Base-by-base conservation (phyloP, 2,797 vertebrate species). In the Varecia variegata region DNA sequence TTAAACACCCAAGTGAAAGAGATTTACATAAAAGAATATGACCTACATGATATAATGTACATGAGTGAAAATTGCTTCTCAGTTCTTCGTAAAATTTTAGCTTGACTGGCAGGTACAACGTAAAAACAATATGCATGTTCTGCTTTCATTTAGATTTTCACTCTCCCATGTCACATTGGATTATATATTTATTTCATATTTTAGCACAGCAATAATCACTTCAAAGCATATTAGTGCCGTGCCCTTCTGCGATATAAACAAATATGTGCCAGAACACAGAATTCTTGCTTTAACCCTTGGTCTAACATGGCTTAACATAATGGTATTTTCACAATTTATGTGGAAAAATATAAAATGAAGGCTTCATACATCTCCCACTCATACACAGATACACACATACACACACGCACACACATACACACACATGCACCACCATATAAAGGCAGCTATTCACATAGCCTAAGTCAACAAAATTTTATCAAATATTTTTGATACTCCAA, bases 1-100 rank as follows among this genome's bases (percentile, higher is more conserved):
- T 98, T 98, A 98, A 98, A 98, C 96, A 98, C 93, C 60, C 93
- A 96, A 98, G 97, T 98, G 98, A 98, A 98, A 98, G 97, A 97
- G 96, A 98, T 98, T 98, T 98, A 98, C 98, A 98, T 98, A 97
- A 98, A 98, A 98, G 97, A 97, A 98, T 98, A 98, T 98, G 98
- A 98, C 98, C 98, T 98, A 98, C 96, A 97, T 0, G 25, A 96
- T 98, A 98, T 92, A 98, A 94, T 89, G 93, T 97, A 98, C 95
- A 93, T 67, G 96, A 98, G 1, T 98, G 98, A 98, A 98, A 98
- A 98, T 98, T 98, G 94, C 94, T 98, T 98, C 97, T 96, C 97
- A 45, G 60, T 95, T 98, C 95, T 97, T 98, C 97, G 97, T 98
- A 98, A 98, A 97, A 94, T 97, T 93, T 98, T 92, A 94, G 79